phyloP scores from a whole-genome alignment of 2,113 vertebrate species.

The Probosciger aterrimus region DNA sequence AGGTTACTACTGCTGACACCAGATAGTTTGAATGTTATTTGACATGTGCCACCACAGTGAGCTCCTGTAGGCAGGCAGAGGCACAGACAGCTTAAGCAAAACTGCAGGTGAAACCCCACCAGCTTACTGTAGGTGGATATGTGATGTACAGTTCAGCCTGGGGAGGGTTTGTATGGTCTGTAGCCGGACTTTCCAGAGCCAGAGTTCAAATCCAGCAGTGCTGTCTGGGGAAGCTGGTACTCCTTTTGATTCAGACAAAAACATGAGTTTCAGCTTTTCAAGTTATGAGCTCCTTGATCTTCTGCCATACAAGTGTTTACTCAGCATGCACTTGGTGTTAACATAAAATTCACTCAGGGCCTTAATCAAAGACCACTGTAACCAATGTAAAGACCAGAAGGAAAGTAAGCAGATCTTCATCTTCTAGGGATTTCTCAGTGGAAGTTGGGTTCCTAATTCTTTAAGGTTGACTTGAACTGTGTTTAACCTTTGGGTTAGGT shows the following conservation, averaged over 20 bases:
- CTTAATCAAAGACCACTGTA: neutral
- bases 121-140: neutral
- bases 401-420: neutral
- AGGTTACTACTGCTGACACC: neutral
- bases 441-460: neutral
- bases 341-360: neutral
- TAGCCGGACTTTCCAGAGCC: neutral
- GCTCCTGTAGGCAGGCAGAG: neutral
- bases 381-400: neutral
- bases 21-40: neutral
- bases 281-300: neutral
- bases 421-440: neutral
- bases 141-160: neutral
- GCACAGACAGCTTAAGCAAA: neutral
- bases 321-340: neutral
- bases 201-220: neutral
- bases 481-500: neutral
- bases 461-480: neutral
- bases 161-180: neutral
- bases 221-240: neutral
- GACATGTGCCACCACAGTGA: neutral
- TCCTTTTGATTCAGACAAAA: neutral
- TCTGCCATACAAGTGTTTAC: neutral
- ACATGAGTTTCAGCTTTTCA: neutral
- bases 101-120: neutral